Conservation (phyloP, 2,888 invertebrate genomes). For the Amiota minor region DNA sequence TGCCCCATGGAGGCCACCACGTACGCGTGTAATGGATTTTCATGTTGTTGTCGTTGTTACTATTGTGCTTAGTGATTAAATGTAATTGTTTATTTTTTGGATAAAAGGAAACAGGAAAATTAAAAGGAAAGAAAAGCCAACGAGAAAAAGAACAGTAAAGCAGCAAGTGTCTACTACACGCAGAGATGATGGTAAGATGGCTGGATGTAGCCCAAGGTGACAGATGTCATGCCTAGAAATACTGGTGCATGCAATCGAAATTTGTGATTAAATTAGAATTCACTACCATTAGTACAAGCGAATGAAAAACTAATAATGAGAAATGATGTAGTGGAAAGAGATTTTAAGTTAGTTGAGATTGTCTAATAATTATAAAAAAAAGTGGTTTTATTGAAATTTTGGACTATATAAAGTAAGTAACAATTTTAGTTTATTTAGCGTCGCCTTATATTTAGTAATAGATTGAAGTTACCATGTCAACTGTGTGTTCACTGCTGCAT, state of each 20-base stretch:
- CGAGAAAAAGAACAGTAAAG: too few relatives aligned
- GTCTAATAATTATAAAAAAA: neutral
- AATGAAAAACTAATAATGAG: neutral
- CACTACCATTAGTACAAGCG: neutral
- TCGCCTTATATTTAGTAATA: too few relatives aligned
- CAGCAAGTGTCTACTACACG: neutral
- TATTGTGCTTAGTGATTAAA: conserved; percentile 41
- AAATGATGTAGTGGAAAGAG: neutral
- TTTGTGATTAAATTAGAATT: neutral
- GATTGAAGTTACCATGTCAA: neutral
- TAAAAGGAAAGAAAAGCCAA: neutral
- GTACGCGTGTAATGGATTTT: conserved; percentile 45
- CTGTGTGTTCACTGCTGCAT: neutral
- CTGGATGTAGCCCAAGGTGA: neutral
- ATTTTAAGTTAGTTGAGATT: neutral
- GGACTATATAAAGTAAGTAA: too few relatives aligned
- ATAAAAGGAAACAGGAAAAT: neutral
- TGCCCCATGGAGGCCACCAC: conserved; percentile 28
- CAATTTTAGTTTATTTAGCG: too few relatives aligned
- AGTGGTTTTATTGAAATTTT: too few relatives aligned
- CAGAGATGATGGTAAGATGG: neutral
- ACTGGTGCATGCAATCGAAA: too few relatives aligned
- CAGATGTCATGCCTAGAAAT: neutral
- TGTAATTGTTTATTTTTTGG: conserved; percentile 42
- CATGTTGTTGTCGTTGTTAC: conserved; percentile 32